A percentile compares a stretch with the other conserved stretches of the same genome.
Evolutionary conservation across 2,113 vertebrate species (phyloP).

Genomic region (Sclerurus mexicanus): DNA sequence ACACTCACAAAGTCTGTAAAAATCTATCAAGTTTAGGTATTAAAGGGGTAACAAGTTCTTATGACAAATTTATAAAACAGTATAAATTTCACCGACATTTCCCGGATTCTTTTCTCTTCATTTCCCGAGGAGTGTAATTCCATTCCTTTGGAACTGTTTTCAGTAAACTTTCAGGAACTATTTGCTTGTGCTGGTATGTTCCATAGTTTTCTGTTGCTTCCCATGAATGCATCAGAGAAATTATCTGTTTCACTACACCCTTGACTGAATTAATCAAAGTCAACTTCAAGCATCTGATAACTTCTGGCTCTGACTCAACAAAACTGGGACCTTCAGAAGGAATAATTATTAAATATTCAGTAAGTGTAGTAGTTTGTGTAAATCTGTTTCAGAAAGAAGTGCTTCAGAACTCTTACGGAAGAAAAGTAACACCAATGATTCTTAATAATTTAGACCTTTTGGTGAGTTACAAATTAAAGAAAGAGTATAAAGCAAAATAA

Average conservation of each 20-base stretch:
- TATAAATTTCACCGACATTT: conserved; percentile 74
- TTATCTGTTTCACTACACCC: conserved; percentile 78
- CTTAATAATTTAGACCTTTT: not conserved
- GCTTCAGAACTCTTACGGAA: not conserved
- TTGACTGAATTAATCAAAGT: conserved; percentile 78
- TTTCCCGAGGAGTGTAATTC: conserved; percentile 80
- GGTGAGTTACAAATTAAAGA: not conserved
- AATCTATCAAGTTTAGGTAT: not conserved
- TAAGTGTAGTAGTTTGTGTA: not conserved
- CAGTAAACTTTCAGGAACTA: conserved; percentile 78
- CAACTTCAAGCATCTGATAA: conserved; percentile 79
- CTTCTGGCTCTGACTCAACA: conserved; percentile 54
- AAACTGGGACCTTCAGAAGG: conserved; percentile 66
- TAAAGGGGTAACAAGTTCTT: not conserved
- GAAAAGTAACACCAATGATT: not conserved
- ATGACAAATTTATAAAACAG: not conserved
- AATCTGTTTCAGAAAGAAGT: not conserved
- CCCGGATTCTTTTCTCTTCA: conserved; percentile 67
- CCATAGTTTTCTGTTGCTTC: conserved; percentile 72
- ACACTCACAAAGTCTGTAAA: not conserved
- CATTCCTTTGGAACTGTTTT: conserved; percentile 88
- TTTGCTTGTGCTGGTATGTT: conserved; percentile 60
- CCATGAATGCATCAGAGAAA: conserved; percentile 77
- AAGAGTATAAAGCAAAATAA: not conserved
- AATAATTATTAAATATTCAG: conserved; percentile 38